Percentiles rank a stretch among this genome's conserved stretches.
These are phyloP conservation scores for Erythrolamprus reginae DNA, from an alignment of 2,113 vertebrate species.

Conservation along the genomic window DNA sequence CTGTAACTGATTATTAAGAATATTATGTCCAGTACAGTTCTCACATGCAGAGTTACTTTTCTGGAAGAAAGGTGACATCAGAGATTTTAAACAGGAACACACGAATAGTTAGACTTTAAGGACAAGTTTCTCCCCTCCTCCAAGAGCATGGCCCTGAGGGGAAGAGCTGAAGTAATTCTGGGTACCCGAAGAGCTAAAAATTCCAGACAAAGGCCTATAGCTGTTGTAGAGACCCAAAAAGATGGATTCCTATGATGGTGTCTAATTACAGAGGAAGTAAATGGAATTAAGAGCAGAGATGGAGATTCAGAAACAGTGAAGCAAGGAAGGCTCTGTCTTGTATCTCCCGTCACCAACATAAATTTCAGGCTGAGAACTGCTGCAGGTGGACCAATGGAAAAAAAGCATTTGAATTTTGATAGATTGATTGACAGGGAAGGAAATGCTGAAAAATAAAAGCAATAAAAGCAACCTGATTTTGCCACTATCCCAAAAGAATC, in stretches of 20 bases:
- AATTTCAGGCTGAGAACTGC: background rate
- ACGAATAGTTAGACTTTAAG: background rate
- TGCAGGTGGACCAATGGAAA: background rate
- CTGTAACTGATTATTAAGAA: background rate
- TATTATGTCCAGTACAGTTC: background rate
- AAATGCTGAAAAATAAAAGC: background rate
- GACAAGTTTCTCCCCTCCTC: background rate
- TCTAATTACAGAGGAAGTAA: background rate
- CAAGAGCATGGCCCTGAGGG: background rate
- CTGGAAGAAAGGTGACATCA: background rate
- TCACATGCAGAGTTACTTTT: background rate
- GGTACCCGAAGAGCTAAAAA: background rate
- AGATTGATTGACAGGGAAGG: background rate
- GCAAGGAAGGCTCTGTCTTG: background rate
- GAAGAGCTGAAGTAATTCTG: background rate
- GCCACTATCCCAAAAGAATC: background rate
- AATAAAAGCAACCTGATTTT: background rate
- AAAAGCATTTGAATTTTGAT: background rate
- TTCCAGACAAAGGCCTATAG: background rate
- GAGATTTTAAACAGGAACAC: background rate
- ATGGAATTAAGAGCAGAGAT: background rate
- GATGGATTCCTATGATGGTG: background rate
- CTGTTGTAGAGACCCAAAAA: background rate
- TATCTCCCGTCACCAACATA: background rate
- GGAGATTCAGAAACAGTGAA: background rate